Conservation (phyloP, 2,888 invertebrate genomes). For the Gymnocheta viridis region DNA sequence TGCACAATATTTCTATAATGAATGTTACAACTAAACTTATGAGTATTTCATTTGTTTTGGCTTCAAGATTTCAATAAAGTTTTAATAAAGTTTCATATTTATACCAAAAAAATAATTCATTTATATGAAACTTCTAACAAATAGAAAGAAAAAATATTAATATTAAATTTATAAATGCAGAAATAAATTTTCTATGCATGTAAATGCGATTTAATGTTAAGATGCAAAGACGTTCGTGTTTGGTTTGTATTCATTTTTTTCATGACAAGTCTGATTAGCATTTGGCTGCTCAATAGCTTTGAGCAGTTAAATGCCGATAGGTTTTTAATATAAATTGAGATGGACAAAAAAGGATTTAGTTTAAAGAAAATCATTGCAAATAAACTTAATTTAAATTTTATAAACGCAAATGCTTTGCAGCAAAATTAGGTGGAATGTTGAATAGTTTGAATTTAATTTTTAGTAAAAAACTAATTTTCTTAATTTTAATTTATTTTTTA, state of each 20-base stretch:
- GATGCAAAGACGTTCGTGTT: background rate
- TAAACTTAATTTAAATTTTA: background rate
- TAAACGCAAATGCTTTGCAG: background rate
- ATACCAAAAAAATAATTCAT: constrained; percentile 42
- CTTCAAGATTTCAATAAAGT: constrained; percentile 44
- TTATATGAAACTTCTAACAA: constrained; percentile 13
- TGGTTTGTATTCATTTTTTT: background rate
- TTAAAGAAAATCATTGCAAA: background rate
- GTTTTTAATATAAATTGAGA: constrained; percentile 1
- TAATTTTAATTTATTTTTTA: background rate
- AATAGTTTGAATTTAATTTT: background rate
- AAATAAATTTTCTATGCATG: constrained; percentile 23
- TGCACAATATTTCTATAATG: constrained; percentile 40
- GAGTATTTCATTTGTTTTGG: constrained; percentile 38
- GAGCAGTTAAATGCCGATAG: constrained; percentile 8
- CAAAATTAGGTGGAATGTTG: background rate
- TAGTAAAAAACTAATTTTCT: background rate
- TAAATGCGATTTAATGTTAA: background rate
- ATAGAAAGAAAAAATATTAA: background rate
- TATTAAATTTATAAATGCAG: constrained; percentile 27
- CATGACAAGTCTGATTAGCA: constrained; percentile 14
- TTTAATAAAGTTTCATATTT: constrained; percentile 33
- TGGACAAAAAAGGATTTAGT: constrained; percentile 17
- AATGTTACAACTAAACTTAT: background rate
- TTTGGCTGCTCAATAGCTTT: background rate